Evolutionary conservation across 1,140 invertebrate genomes (phyloP).

Genomic region (Adelges cooleyi): DNA sequence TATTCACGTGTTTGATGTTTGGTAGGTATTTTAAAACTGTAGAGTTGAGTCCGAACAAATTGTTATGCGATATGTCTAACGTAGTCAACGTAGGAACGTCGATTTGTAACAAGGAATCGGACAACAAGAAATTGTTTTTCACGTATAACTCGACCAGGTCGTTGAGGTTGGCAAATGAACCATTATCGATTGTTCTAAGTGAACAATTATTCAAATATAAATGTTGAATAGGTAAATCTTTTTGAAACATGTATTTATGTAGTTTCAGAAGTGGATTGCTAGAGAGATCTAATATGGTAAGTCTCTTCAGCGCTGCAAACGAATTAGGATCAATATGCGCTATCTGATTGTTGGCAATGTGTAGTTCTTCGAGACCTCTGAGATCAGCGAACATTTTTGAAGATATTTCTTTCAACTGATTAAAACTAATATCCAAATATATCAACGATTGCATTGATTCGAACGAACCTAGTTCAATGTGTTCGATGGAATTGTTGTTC

Average conservation of each 20-base stretch:
- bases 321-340: constrained; percentile 46
- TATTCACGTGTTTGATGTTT: constrained; percentile 54
- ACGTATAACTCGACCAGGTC: constrained; percentile 58
- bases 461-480: constrained; percentile 69
- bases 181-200: constrained; percentile 47
- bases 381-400: constrained; percentile 54
- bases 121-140: constrained; percentile 57
- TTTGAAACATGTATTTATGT: constrained; percentile 46
- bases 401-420: constrained; percentile 52
- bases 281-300: constrained; percentile 50
- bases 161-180: constrained; percentile 51
- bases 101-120: constrained; percentile 51
- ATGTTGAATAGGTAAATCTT: constrained; percentile 45
- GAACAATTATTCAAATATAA: constrained; percentile 51
- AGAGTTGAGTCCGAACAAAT: constrained; percentile 51
- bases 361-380: constrained; percentile 53
- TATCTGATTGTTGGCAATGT: constrained; percentile 48
- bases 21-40: constrained; percentile 59
- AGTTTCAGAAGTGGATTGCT: constrained; percentile 47
- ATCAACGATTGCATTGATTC: constrained; percentile 58
- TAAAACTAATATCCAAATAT: constrained; percentile 66
- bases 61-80: constrained; percentile 60
- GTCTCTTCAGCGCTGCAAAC: constrained; percentile 46
- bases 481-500: constrained; percentile 66
- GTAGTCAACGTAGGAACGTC: constrained; percentile 59